Evolutionary conservation across 2,797 vertebrate genomes (phyloP).

Genomic region (Acrossocheilus fasciatus): DNA sequence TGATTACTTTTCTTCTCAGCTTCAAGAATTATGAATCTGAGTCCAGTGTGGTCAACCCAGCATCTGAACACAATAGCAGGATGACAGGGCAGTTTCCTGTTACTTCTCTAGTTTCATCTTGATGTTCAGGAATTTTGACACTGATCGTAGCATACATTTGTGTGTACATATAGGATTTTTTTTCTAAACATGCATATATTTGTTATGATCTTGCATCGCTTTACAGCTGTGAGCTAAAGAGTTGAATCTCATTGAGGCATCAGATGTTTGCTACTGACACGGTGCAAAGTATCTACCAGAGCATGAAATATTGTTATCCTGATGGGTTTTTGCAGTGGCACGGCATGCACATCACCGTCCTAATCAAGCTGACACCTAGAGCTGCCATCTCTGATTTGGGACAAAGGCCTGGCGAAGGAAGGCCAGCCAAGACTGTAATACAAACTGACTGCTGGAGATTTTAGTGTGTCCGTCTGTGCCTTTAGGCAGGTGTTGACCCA

Average conservation of each 20-base stretch:
- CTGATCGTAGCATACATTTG: not conserved
- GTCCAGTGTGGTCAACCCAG: not conserved
- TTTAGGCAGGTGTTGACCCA: conserved; percentile 35
- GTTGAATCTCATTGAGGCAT: conserved; percentile 2
- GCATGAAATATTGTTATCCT: conserved; percentile 52
- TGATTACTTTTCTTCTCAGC: not conserved
- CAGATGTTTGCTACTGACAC: conserved; percentile 41
- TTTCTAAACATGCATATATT: not conserved
- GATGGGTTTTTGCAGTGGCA: conserved; percentile 22
- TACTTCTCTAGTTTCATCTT: not conserved
- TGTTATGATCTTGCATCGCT: not conserved
- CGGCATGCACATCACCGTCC: conserved; percentile 38
- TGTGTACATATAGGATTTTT: not conserved
- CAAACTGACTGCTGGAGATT: conserved; percentile 47
- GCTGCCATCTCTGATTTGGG: conserved; percentile 28
- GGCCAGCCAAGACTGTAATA: conserved; percentile 42
- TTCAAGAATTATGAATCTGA: not conserved
- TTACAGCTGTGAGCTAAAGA: conserved; percentile 19
- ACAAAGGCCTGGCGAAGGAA: conserved; percentile 46
- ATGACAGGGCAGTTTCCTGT: conserved; percentile 22
- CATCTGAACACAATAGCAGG: conserved; percentile 26
- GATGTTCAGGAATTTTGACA: conserved; percentile 15
- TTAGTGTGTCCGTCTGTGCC: conserved; percentile 26
- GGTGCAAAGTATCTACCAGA: conserved; percentile 43
- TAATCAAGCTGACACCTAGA: conserved; percentile 58